Percentiles rank a stretch among this genome's conserved stretches.
These are phyloP conservation scores for Scolanthus callimorphus DNA, from an alignment of 92 coral and sea anemone species.

Conservation along the genomic window DNA sequence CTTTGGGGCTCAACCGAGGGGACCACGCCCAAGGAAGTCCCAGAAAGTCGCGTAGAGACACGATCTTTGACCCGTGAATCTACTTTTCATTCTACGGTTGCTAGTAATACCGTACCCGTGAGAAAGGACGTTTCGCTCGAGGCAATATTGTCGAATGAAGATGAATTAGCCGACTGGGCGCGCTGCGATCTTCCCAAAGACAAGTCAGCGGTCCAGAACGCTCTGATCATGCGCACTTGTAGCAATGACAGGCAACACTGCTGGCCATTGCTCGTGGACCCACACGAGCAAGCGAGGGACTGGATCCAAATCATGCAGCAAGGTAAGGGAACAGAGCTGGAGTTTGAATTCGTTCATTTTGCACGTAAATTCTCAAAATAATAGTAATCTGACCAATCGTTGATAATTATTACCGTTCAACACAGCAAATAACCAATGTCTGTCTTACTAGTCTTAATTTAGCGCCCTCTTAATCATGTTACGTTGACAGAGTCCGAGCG, in stretches of 20 bases:
- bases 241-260: slow-evolving; percentile 56
- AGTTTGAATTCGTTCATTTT: too few species aligned
- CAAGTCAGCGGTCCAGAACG: slow-evolving; percentile 75
- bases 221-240: slow-evolving; percentile 74
- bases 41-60: neutral
- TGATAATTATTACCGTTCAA: too few species aligned
- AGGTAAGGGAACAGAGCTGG: slow-evolving; percentile 43
- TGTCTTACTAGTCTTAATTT: too few species aligned
- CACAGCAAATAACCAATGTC: too few species aligned
- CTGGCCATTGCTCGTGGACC: slow-evolving; percentile 94
- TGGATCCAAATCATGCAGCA: slow-evolving; percentile 84
- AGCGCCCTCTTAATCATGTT: too few species aligned
- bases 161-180: slow-evolving; percentile 81
- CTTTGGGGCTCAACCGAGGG: too few species aligned
- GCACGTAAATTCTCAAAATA: too few species aligned
- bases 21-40: neutral
- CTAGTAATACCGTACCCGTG: slow-evolving; percentile 46
- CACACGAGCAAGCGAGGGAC: slow-evolving; percentile 85
- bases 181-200: slow-evolving; percentile 69
- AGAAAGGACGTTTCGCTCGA: slow-evolving; percentile 66
- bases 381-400: too few species aligned
- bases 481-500: neutral
- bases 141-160: slow-evolving; percentile 49
- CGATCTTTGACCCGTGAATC: slow-evolving; percentile 32
- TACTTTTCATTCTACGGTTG: slow-evolving; percentile 23